These are phyloP conservation scores for Anneissia japonica DNA, from an alignment of 35 echinoderm and acorn worm species.

Conservation along the genomic window DNA sequence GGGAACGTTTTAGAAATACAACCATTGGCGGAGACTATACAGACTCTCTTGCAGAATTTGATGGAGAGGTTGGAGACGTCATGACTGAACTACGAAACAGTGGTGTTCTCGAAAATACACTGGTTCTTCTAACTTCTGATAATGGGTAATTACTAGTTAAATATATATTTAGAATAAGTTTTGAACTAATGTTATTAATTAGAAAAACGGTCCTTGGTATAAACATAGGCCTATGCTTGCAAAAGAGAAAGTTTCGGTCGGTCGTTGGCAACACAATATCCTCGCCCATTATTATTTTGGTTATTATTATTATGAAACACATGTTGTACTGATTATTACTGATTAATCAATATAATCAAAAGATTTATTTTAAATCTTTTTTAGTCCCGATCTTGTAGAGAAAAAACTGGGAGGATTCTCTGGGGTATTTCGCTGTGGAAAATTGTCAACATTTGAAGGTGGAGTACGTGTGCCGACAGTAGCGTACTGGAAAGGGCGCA, in stretches of 20 bases:
- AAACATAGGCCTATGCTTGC: too few species aligned
- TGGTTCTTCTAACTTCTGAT: slow-evolving; percentile 70
- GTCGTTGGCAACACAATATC: too few species aligned
- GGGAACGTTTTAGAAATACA: slow-evolving; percentile 43
- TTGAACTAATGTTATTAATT: too few species aligned
- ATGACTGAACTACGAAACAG: slow-evolving; percentile 41
- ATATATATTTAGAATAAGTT: too few species aligned
- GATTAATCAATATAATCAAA: too few species aligned
- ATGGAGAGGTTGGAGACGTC: slow-evolving; percentile 55
- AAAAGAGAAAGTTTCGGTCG: too few species aligned
- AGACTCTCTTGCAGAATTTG: slow-evolving; percentile 54
- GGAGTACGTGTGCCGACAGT: slow-evolving; percentile 62
- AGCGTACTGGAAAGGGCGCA: slow-evolving; percentile 53
- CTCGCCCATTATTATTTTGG: too few species aligned
- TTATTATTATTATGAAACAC: too few species aligned
- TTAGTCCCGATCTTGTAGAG: slow-evolving; percentile 33
- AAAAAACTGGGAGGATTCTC: slow-evolving; percentile 35
- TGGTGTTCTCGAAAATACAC: slow-evolving; percentile 47
- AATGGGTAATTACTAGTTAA: slow-evolving; percentile 74
- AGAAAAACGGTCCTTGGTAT: too few species aligned
- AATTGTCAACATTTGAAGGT: slow-evolving; percentile 73
- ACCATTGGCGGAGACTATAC: slow-evolving; percentile 52
- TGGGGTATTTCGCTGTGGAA: slow-evolving; percentile 68
- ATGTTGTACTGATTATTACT: too few species aligned
- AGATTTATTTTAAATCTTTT: not conserved